Evolutionary conservation across 2,888 invertebrate genomes (phyloP), one percentile per base, ranked within the genome.

Genomic region (Brachypalpus laphriformis): DNA sequence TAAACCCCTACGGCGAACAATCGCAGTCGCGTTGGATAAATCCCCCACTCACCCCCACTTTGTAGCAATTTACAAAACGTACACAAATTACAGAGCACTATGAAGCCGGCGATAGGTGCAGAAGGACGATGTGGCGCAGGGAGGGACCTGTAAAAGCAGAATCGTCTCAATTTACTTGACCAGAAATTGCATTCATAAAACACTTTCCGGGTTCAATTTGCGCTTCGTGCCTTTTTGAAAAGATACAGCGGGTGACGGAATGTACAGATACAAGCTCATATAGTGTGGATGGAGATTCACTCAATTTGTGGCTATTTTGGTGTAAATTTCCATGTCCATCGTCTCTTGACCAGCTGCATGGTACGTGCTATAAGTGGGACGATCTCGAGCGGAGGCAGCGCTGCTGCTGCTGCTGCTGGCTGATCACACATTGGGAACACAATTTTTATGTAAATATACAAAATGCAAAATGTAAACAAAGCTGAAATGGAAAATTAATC

Each of bases 141-240:
- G 47, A 45, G 40, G 45, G 22, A 56, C 34, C 72, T 56, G 61
- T 63, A 74, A 68, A 78, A 66, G 63, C 68, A 65, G 51, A 63
- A 70, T 70, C 80, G 75, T 80, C 74, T 80, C 74, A 80, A 83
- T 78, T 83, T 74, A 78, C 74, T 83, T 83, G 74, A 78, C 78
- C 83, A 80, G 74, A 83, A 68, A 83, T 83, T 78, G 74, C 72
- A 78, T 83, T 83, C 78, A 83, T 78, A 78, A 83, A 83, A 68
- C 74, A 83, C 68, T 83, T 80, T 70, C 80, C 80, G 74, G 68
- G 70, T 74, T 80, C 68, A 70, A 59, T 83, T 78, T 66, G 66
- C 18, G 51, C 66, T 72, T 28, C 37, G 66, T 75, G 59, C 47
- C 42, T 47, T 71, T 82, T 71, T 8, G 37, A 45, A 54, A 49